A percentile compares a stretch with the other conserved stretches of the same genome.
Conservation (phyloP, 2,888 invertebrate genomes). For the Eumacrocentrus americanus region DNA sequence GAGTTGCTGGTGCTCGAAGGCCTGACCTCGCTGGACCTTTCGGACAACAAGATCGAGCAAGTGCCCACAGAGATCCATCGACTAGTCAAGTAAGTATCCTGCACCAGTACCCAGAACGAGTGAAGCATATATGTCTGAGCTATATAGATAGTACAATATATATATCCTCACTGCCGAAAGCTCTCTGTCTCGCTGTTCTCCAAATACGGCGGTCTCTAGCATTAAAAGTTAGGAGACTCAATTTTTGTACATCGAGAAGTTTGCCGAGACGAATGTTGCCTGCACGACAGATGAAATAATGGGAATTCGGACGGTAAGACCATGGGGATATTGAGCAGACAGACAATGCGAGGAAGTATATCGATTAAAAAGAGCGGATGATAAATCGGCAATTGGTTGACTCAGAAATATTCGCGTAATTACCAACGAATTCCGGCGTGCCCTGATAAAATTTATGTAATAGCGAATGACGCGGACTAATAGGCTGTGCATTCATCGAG, state of each 20-base stretch:
- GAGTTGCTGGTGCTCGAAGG: constrained; percentile 68
- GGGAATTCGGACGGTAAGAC: not conserved
- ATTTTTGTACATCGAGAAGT: constrained; percentile 27
- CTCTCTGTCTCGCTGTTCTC: not conserved
- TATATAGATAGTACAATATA: no score
- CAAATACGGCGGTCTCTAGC: constrained; percentile 7
- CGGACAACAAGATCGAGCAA: constrained; percentile 71
- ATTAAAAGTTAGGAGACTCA: constrained; percentile 29
- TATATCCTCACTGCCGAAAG: no score
- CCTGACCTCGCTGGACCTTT: constrained; percentile 71
- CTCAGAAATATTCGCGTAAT: no score
- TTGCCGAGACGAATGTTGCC: constrained; percentile 8
- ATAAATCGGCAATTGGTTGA: no score
- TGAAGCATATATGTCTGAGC: no score
- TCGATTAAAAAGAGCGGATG: no score
- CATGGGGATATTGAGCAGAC: no score
- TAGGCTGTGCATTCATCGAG: no score
- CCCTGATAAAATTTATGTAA: no score
- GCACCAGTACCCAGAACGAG: not conserved
- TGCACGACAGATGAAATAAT: constrained; percentile 23
- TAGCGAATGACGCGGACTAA: no score
- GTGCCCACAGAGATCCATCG: constrained; percentile 71
- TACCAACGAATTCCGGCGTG: no score
- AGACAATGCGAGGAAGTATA: no score
- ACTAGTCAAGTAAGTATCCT: constrained; percentile 64